phyloP scores from a whole-genome alignment of 2,113 vertebrate genomes.

The Genyomyrus donnyi region DNA sequence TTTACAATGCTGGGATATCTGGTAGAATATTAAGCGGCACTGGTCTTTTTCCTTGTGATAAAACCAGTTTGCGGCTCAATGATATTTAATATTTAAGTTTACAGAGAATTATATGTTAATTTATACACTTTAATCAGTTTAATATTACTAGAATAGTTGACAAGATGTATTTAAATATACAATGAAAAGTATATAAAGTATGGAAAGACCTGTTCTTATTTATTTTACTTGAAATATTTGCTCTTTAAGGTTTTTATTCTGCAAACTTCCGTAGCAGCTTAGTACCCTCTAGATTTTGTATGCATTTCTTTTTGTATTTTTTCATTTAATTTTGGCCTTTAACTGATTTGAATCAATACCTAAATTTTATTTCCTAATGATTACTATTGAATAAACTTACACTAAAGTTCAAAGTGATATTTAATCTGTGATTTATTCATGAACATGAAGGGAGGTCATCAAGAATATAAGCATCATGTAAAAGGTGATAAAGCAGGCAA shows the following conservation, averaged over 20 bases:
- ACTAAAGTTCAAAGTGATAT: slow-evolving; percentile 11
- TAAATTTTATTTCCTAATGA: slow-evolving; percentile 38
- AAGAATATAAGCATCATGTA: background rate
- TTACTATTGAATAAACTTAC: slow-evolving; percentile 40
- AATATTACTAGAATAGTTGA: slow-evolving; percentile 26
- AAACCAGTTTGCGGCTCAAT: slow-evolving; percentile 34
- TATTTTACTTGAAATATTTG: slow-evolving; percentile 37
- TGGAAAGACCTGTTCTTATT: slow-evolving; percentile 36
- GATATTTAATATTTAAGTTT: slow-evolving; percentile 39
- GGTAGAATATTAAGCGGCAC: slow-evolving; percentile 50
- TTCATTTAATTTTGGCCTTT: slow-evolving; percentile 35
- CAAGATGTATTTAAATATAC: slow-evolving; percentile 31
- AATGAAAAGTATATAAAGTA: slow-evolving; percentile 35
- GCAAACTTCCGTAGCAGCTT: slow-evolving; percentile 44
- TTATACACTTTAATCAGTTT: slow-evolving; percentile 45
- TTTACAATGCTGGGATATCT: slow-evolving; percentile 55
- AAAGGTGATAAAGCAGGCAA: background rate
- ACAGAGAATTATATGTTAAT: slow-evolving; percentile 23
- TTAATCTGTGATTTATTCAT: slow-evolving; percentile 43
- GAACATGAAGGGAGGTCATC: slow-evolving; percentile 37
- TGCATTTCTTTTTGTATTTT: slow-evolving; percentile 37
- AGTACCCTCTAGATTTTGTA: slow-evolving; percentile 49
- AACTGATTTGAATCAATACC: slow-evolving; percentile 31
- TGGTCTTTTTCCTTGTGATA: slow-evolving; percentile 49
- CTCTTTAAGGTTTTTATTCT: slow-evolving; percentile 44